Evolutionary conservation across 1,140 invertebrate genomes (phyloP), one percentile per base, ranked within the genome.

Genomic region (Neodiprion virginianus): DNA sequence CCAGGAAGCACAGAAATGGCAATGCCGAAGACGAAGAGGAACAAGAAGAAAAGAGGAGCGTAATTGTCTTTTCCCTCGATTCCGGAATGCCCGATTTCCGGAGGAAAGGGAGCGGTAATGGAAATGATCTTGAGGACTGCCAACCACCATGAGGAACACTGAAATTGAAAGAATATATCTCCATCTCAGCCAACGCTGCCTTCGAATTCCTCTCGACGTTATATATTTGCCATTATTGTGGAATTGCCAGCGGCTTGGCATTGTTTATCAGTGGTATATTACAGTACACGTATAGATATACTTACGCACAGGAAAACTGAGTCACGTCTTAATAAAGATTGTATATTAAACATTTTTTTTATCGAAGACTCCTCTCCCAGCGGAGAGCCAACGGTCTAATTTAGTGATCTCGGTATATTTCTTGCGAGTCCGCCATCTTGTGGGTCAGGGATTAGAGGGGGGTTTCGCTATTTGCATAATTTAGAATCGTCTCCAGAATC

Each of bases 41-140:
- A 12, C 5, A 40, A 61, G 53, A 61, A 61, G 53, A 61, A 12
- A 61, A 61, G n/a, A 9, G 53, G 53, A 14, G 53, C 53, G 53
- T 61, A 61, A 61, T 61, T 61, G 53, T 61, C 53, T 61, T 61
- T 61, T 61, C 53, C 53, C 53, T 61, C 53, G 53, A 61, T 17
- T 61, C 53, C 8, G 53, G n/a, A 61, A 61, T 61, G 8, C 11
- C 11, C n/a, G 53, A 61, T 61, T 61, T 61, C 53, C 53, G 53
- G 53, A 61, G 53, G 53, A 14, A 61, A 61, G 53, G 53, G n/a
- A 8, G 53, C 53, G 53, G 53, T 61, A 17, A 61, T 61, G 53
- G 53, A 8, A 61, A 61, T 8, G 53, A 61, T 61, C 53, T 61
- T 61, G 53, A 17, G 53, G n/a, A 61, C 53, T 61, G n/a, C 53